Evolutionary conservation across 2,797 vertebrate genomes (phyloP), one percentile per base, ranked within the genome.

Genomic region (Brachyalestes nurse): DNA sequence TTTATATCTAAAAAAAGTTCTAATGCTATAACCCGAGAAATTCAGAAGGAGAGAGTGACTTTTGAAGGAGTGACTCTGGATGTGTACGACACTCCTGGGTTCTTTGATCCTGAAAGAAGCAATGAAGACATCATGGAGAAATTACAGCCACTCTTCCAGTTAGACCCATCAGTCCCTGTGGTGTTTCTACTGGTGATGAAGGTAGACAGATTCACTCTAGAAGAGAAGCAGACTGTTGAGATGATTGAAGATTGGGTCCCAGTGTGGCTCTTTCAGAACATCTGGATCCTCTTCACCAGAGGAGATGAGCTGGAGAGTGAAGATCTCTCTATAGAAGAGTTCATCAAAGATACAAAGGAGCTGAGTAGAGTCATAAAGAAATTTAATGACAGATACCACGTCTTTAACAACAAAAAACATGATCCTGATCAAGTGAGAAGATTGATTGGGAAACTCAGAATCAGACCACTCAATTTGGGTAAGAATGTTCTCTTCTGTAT

Each of bases 251-350:
- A 72, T 0, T 34, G 2, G 25, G 1, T 55, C 10, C 49, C 70
- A 72, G 47, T 55, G 1, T 10, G 7, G 14, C 47, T 71, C 10
- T 5, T 23, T 5, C 45, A 55, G 25, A 72, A 72, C 49, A 38
- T 25, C 70, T 72, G 70, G 70, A 60, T 60, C 57, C 57, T 60
- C 57, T 60, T 60, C 57, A 60, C 57, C 57, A 60, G 21, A 10
- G 57, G n/a, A 12, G 57, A 60, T 60, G 57, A 60, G n/a, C 57
- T 60, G 9, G n/a, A 60, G 57, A 6, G 9, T 0, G n/a, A 21
- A 12, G 9, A 7, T 2, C 7, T 8, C 7, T 23, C 57, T 9
- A 21, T 21, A 60, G 9, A 60, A 4, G n/a, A 60, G 9, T 60
- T 21, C 6, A 23, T 60, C 1, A 23, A 21, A 7, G n/a, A 60